phyloP scores from a whole-genome alignment of 2,797 vertebrate species.

The Spinus olivaceus region DNA sequence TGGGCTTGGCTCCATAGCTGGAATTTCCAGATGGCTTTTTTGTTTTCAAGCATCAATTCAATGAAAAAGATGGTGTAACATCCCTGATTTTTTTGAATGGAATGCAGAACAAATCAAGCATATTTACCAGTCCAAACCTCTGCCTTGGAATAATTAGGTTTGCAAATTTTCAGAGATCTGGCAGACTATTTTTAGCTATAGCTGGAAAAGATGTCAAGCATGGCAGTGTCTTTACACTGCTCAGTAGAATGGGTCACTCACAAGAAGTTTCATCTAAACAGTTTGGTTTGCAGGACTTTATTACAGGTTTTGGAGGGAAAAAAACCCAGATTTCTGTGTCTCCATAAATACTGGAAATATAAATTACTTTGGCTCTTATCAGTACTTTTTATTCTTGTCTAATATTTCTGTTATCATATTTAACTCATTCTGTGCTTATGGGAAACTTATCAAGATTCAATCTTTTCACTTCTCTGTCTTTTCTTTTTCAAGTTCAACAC shows the following conservation, averaged over 20 bases:
- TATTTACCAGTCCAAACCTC: background rate
- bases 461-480: background rate
- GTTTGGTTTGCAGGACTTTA: background rate
- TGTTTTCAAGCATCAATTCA: background rate
- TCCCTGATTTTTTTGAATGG: background rate
- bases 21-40: background rate
- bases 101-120: background rate
- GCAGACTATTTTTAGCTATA: background rate
- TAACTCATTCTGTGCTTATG: background rate
- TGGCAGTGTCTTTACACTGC: background rate
- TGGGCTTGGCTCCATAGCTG: background rate
- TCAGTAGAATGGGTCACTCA: background rate
- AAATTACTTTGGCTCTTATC: background rate
- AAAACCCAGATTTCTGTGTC: accelerated
- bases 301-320: background rate
- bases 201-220: background rate
- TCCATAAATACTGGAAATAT: background rate
- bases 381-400: background rate
- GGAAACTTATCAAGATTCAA: background rate
- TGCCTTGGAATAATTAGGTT: background rate
- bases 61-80: background rate
- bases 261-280: background rate
- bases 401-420: background rate
- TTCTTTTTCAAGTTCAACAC: background rate
- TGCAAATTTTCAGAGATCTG: background rate